Evolutionary conservation across 2,888 invertebrate genomes (phyloP).

Genomic region (Gastrophysa polygoni): DNA sequence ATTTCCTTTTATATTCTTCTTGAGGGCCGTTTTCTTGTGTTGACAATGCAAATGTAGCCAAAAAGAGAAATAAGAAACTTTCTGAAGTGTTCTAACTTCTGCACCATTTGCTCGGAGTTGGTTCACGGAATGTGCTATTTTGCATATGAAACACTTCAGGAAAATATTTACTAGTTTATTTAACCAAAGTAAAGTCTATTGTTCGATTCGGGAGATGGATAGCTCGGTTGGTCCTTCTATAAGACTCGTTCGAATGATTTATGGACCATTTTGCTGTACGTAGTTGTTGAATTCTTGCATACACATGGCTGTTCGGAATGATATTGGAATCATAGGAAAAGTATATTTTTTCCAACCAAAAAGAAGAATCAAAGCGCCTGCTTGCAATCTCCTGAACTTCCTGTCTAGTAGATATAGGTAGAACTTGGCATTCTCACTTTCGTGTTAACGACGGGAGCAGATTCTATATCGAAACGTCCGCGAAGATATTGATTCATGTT

Average conservation of each 20-base stretch:
- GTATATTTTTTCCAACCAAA: no score
- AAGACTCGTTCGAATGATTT: background rate
- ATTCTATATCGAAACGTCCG: no score
- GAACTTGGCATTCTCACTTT: no score
- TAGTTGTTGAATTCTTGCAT: no score
- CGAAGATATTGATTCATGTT: no score
- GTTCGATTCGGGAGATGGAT: background rate
- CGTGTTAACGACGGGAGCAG: no score
- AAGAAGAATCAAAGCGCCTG: no score
- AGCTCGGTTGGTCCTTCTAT: background rate
- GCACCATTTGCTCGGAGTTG: conserved; percentile 24
- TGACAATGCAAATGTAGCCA: conserved; percentile 13
- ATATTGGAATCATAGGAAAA: no score
- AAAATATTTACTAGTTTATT: conserved; percentile 18
- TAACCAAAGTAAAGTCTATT: background rate
- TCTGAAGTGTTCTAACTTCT: conserved; percentile 20
- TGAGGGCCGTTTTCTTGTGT: conserved; percentile 4
- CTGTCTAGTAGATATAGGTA: no score
- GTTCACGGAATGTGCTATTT: conserved; percentile 27
- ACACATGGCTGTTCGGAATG: no score
- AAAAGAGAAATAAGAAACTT: conserved; percentile 20
- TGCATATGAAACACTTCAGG: conserved; percentile 26
- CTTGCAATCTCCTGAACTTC: no score
- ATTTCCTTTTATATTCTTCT: conserved; percentile 9
- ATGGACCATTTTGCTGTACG: no score